A percentile compares a stretch with the other conserved stretches of the same genome.
phyloP scores from a whole-genome alignment of 92 coral and sea anemone species.

The Micromussa lordhowensis region DNA sequence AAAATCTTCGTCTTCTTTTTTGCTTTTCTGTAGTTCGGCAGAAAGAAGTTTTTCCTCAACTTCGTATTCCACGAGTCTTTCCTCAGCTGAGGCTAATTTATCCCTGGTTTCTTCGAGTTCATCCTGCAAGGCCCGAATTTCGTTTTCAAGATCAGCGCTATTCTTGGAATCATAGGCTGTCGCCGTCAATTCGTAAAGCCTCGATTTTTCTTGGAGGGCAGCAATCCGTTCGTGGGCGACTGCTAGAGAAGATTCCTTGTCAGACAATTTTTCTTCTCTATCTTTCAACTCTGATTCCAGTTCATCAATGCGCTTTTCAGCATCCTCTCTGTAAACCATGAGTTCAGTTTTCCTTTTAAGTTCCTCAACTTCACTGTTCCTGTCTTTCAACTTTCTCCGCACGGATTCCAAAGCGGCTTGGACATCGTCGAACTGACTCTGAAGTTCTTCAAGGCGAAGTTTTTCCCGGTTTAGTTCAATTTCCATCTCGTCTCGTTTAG shows the following conservation, averaged over 20 bases:
- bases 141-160: conserved; percentile 58
- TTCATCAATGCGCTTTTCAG: conserved; percentile 45
- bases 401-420: conserved; percentile 34
- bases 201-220: conserved; percentile 40
- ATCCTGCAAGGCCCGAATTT: conserved; percentile 49
- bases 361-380: conserved; percentile 49
- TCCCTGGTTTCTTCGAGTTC: conserved; percentile 68
- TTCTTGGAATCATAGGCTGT: conserved; percentile 1
- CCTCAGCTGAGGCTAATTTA: conserved; percentile 65
- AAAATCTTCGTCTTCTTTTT: conserved; percentile 51
- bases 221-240: conserved; percentile 41
- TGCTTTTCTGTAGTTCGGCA: conserved; percentile 72
- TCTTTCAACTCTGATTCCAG: conserved; percentile 50
- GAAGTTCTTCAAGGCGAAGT: conserved; percentile 41
- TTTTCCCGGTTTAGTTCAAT: conserved; percentile 33
- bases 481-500: conserved; percentile 19
- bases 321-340: conserved; percentile 57
- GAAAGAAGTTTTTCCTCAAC: conserved; percentile 76
- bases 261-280: conserved; percentile 26
- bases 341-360: conserved; percentile 39
- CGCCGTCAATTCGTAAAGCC: conserved; percentile 31
- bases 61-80: conserved; percentile 68
- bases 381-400: conserved; percentile 19
- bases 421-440: conserved; percentile 25
- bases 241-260: conserved; percentile 10